These are phyloP conservation scores for Ooceraea biroi DNA, from an alignment of 1,140 invertebrate genomes.

Conservation along the genomic window DNA sequence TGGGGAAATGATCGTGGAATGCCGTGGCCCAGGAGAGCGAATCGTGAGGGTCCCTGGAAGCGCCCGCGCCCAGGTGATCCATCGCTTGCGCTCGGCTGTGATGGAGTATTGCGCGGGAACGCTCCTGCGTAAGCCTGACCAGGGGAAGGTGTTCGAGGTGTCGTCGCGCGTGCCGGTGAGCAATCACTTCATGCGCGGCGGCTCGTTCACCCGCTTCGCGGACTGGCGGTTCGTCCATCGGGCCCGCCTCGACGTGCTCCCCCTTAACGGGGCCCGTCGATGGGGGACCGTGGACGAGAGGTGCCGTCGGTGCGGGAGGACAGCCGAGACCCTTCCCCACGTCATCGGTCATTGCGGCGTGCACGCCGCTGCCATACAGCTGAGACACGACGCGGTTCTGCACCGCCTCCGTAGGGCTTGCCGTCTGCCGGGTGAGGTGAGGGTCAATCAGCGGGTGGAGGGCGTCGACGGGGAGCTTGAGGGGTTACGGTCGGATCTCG, in stretches of 20 bases:
- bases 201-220: slow-evolving; percentile 12
- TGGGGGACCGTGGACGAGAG: background rate
- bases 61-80: background rate
- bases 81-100: background rate
- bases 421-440: background rate
- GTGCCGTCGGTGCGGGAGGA: background rate
- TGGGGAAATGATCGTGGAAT: background rate
- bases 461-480: background rate
- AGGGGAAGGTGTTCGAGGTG: slow-evolving; percentile 30
- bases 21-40: background rate
- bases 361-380: background rate
- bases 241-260: background rate
- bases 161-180: background rate
- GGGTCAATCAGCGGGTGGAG: background rate
- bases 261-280: background rate
- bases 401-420: background rate
- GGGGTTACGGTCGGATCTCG: background rate
- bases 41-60: background rate
- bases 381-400: background rate
- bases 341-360: background rate
- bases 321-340: background rate
- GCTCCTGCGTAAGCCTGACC: fast-evolving
- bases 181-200: slow-evolving; percentile 12
- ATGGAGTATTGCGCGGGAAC: background rate
- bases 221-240: background rate